Evolutionary conservation across 1,140 invertebrate species (phyloP).

Genomic region (Temnothorax longispinosus): DNA sequence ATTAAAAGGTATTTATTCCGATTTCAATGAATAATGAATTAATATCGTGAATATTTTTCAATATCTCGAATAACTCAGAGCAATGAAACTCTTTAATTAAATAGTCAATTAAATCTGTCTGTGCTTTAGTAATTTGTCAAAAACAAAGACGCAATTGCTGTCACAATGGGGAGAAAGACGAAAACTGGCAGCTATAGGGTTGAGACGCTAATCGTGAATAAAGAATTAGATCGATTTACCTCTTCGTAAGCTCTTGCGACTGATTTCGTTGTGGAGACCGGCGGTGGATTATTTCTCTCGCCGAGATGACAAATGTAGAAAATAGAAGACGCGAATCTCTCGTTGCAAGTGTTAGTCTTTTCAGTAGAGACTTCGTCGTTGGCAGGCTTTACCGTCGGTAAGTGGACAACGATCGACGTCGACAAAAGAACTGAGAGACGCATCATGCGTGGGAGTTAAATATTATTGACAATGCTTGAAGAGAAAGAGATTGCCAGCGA

Average conservation of each 20-base stretch:
- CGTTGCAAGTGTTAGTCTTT: background rate
- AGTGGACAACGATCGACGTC: background rate
- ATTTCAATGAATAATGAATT: background rate
- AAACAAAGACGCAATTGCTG: background rate
- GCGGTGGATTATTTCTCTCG: too few relatives aligned
- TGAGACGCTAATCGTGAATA: background rate
- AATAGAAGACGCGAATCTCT: background rate
- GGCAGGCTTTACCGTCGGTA: background rate
- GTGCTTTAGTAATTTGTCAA: background rate
- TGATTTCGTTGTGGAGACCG: background rate
- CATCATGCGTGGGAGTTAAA: constrained; percentile 76
- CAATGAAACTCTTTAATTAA: background rate
- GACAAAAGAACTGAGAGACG: constrained; percentile 61
- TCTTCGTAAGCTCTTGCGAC: background rate
- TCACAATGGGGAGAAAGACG: background rate
- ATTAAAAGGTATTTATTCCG: background rate
- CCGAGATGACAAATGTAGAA: background rate
- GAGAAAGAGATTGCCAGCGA: background rate
- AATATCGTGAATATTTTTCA: background rate
- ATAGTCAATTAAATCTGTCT: background rate
- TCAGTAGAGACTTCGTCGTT: background rate
- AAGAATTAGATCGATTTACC: background rate
- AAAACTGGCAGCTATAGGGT: background rate
- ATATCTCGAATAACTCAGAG: background rate
- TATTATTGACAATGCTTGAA: constrained; percentile 63